Percentiles rank a stretch among this genome's conserved stretches.
These are phyloP conservation scores for Oreotrochilus melanogaster DNA, from an alignment of 2,113 vertebrate species.

Conservation along the genomic window DNA sequence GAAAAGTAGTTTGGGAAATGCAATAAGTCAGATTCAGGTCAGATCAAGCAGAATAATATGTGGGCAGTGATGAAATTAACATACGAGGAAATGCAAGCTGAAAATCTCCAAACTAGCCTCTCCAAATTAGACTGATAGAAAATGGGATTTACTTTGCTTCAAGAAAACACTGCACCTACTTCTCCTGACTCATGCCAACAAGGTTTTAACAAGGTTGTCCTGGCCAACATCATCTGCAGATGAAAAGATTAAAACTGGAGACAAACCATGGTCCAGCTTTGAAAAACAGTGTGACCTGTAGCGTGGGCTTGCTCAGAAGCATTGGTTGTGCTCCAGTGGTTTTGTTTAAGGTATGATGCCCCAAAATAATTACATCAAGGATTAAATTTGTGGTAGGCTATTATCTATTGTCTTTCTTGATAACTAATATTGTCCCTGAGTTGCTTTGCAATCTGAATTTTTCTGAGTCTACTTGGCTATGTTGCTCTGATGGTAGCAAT, in stretches of 20 bases:
- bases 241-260: not conserved
- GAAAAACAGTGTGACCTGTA: not conserved
- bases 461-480: not conserved
- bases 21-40: conserved; percentile 74
- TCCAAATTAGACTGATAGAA: conserved; percentile 41
- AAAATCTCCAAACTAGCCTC: conserved; percentile 60
- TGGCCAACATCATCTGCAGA: not conserved
- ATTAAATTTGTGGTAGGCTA: not conserved
- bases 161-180: not conserved
- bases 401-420: not conserved
- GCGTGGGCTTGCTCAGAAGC: not conserved
- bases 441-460: not conserved
- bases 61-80: conserved; percentile 55
- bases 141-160: conserved; percentile 30
- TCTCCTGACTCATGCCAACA: not conserved
- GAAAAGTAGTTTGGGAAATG: conserved; percentile 73
- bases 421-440: not conserved
- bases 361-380: not conserved
- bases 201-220: not conserved
- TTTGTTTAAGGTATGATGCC: not conserved
- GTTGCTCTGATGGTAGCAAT: not conserved
- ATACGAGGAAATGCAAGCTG: conserved; percentile 66
- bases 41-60: conserved; percentile 70
- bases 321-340: not conserved
- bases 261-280: not conserved